These are phyloP conservation scores for Rhogogaster chlorosoma DNA, from an alignment of 2,888 invertebrate genomes.

Conservation along the genomic window DNA sequence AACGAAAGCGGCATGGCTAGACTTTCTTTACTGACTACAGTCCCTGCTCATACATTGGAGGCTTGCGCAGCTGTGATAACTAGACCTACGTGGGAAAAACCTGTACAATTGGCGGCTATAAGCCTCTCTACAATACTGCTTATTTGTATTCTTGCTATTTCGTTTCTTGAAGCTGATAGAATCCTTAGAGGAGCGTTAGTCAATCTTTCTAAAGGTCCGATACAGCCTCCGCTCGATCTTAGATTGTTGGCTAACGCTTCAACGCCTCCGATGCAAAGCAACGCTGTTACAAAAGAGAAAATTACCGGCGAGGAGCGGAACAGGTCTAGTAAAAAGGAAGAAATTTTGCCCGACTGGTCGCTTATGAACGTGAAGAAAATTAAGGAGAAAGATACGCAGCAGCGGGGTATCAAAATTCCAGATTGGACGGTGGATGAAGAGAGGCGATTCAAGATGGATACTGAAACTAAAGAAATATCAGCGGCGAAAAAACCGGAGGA, in stretches of 20 bases:
- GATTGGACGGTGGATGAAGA: constrained; percentile 74
- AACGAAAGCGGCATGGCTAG: constrained; percentile 65
- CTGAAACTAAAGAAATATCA: constrained; percentile 68
- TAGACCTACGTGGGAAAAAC: constrained; percentile 88
- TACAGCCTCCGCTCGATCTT: constrained; percentile 83
- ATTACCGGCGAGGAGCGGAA: constrained; percentile 59
- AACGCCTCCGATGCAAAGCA: constrained; percentile 75
- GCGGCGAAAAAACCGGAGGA: constrained; percentile 64
- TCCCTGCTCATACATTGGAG: constrained; percentile 83
- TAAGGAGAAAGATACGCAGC: constrained; percentile 68
- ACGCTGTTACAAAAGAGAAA: constrained; percentile 71
- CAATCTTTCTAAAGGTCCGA: constrained; percentile 79
- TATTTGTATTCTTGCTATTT: constrained; percentile 83
- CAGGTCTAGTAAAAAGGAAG: constrained; percentile 66
- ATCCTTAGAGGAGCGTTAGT: constrained; percentile 81
- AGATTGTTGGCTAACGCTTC: constrained; percentile 79
- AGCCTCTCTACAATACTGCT: constrained; percentile 83
- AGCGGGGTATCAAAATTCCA: constrained; percentile 68
- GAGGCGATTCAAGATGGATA: constrained; percentile 69
- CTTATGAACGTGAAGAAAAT: constrained; percentile 68
- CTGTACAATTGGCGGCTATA: constrained; percentile 84
- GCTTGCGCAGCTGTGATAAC: constrained; percentile 85
- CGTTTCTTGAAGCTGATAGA: constrained; percentile 86
- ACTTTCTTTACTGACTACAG: constrained; percentile 76
- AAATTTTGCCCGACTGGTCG: constrained; percentile 68